Percentiles rank a stretch among this genome's conserved stretches.
Evolutionary conservation across 2,888 invertebrate species (phyloP).

Genomic region (Sesia bembeciformis): DNA sequence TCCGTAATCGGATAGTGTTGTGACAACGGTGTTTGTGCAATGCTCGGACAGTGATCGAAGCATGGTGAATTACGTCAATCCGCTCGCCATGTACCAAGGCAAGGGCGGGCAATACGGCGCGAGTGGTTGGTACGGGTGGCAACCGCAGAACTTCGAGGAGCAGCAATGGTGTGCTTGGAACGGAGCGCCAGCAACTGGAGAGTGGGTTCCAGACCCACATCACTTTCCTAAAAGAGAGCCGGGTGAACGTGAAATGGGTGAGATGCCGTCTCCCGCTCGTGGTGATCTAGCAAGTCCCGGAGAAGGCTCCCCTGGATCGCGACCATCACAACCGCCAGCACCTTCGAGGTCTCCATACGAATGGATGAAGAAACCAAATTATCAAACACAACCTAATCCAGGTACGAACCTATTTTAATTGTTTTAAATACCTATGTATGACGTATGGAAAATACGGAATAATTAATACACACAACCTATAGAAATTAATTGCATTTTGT

Average conservation of each 20-base stretch:
- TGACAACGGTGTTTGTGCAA: slow-evolving; percentile 47
- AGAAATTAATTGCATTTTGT: too few species aligned
- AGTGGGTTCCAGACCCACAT: slow-evolving; percentile 65
- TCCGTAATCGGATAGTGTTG: slow-evolving; percentile 5
- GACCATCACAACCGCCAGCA: slow-evolving; percentile 75
- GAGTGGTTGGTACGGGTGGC: slow-evolving; percentile 68
- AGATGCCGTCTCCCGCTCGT: slow-evolving; percentile 62
- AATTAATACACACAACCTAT: too few species aligned
- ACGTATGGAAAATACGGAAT: too few species aligned
- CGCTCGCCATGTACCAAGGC: slow-evolving; percentile 80
- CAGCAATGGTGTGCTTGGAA: slow-evolving; percentile 75
- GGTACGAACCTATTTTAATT: slow-evolving; percentile 62
- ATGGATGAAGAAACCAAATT: slow-evolving; percentile 94
- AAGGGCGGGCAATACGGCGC: slow-evolving; percentile 71
- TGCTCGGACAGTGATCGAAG: slow-evolving; percentile 66
- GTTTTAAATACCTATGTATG: too few species aligned
- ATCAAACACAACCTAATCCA: slow-evolving; percentile 88
- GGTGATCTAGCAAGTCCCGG: slow-evolving; percentile 74
- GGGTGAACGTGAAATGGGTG: slow-evolving; percentile 54
- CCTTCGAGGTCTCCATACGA: slow-evolving; percentile 88
- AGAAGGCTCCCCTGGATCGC: slow-evolving; percentile 58
- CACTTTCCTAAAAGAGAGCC: slow-evolving; percentile 63
- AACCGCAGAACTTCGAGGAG: slow-evolving; percentile 70
- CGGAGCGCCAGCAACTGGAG: slow-evolving; percentile 60
- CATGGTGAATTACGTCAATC: slow-evolving; percentile 85